A percentile compares a stretch with the other conserved stretches of the same genome.
phyloP scores from a whole-genome alignment of 2,113 vertebrate genomes.

The Hippoglossus stenolepis region DNA sequence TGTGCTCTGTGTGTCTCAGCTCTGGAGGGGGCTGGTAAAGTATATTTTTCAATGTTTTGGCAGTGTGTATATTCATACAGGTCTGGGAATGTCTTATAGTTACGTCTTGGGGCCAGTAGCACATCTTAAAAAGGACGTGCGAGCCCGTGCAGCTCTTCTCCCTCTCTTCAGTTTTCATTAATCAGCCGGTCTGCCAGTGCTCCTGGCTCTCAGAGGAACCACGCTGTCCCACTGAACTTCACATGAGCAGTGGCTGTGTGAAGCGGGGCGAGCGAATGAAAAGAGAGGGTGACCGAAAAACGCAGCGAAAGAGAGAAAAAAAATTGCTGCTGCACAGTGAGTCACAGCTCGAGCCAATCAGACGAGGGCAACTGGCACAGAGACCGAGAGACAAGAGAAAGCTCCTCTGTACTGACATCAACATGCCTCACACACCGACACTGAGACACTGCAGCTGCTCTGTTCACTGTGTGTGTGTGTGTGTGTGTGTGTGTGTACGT shows the following conservation, averaged over 20 bases:
- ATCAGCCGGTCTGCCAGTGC: constrained; percentile 50
- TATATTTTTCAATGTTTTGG: background rate
- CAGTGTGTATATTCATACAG: background rate
- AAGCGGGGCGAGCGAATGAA: constrained; percentile 12
- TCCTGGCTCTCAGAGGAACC: constrained; percentile 66
- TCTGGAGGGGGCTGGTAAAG: background rate
- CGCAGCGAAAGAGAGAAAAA: background rate
- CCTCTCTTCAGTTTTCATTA: constrained; percentile 45
- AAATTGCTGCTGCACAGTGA: constrained; percentile 4
- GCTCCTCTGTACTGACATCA: constrained; percentile 62
- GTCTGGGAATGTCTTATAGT: constrained; percentile 52
- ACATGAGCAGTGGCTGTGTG: constrained; percentile 40
- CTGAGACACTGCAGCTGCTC: constrained; percentile 74
- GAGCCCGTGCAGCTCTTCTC: constrained; percentile 37
- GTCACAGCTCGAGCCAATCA: constrained; percentile 24
- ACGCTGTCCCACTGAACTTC: constrained; percentile 76
- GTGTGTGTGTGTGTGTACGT: background rate
- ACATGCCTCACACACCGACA: constrained; percentile 66
- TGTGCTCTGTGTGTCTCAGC: background rate
- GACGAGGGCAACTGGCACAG: constrained; percentile 30
- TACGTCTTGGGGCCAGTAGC: constrained; percentile 54
- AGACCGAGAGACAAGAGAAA: constrained; percentile 48
- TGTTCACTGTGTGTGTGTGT: constrained; percentile 21
- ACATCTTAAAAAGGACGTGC: constrained; percentile 32
- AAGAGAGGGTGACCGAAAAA: constrained; percentile 20